Base-by-base conservation (phyloP, 2,113 vertebrate genomes). In the Lagopus leucura region DNA sequence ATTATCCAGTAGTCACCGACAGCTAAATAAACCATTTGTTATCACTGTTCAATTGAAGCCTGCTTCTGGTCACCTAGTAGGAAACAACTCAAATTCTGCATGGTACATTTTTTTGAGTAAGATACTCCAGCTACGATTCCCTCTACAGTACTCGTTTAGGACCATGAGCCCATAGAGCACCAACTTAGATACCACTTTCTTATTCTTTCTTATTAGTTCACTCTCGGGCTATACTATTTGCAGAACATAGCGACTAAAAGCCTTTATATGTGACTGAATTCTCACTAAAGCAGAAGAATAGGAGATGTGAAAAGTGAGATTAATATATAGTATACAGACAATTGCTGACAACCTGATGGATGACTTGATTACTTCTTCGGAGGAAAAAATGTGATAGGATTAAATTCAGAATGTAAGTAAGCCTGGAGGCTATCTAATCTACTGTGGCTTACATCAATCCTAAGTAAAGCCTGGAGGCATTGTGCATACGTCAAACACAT, bases 281-380 rank as follows among this genome's bases (percentile, higher is more conserved):
- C 72, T 30, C 50, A 75, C 47, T 66, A 38, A 91, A 94, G 88
- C 4, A 45, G 36, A 89, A 85, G 63, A 84, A 87, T 43, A 58
- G 0, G 7, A 36, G 11, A 64, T 89, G 57, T 66, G 38, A 82
- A 81, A 91, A 86, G 70, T 82, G 74, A 86, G 72, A 89, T 89
- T 95, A 89, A 89, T 90, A 86, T 40, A 77, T 70, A 64, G 66
- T 79, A 90, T 47, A 47, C 10, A 75, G 73, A 95, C 36, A 91
- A 84, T 65, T 92, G 40, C 80, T 93, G 91, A 82, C 86, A 96
- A 52, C 20, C 72, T 93, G 91, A 96, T 78, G 69, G 67, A 95
- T 95, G 21, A 61, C 55, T 77, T 88, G 82, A 82, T 77, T 90
- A 63, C 43, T 79, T 67, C 82, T 92, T 72, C 61, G 55, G 64